phyloP scores from a whole-genome alignment of 2,797 vertebrate species.

The Lepus townsendii region DNA sequence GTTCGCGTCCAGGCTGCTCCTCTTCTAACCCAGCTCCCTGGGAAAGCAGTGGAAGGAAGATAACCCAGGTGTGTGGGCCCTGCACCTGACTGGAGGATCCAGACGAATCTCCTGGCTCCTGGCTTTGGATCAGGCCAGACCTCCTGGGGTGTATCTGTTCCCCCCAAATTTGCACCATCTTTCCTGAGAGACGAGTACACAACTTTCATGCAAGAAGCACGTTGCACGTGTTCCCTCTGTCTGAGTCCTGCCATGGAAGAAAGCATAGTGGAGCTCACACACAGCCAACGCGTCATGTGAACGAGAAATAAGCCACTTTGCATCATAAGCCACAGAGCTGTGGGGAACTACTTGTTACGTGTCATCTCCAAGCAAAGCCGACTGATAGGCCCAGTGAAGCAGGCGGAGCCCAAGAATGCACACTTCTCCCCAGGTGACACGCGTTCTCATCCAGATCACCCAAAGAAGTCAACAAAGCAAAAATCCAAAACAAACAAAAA shows the following conservation, averaged over 20 bases:
- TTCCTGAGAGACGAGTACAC: neutral
- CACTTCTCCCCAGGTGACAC: neutral
- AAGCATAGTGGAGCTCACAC: neutral
- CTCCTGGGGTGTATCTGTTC: neutral
- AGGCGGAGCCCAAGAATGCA: neutral
- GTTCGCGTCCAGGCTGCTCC: no score
- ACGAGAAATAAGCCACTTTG: neutral
- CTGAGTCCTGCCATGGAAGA: neutral
- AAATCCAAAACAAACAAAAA: neutral
- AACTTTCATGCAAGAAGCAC: neutral
- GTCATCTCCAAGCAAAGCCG: neutral
- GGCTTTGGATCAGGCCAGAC: no score
- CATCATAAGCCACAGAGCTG: neutral
- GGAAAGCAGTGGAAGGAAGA: no score
- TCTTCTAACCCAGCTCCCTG: no score
- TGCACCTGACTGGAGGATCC: no score
- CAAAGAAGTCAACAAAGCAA: neutral
- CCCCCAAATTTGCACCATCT: neutral
- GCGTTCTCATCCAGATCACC: neutral
- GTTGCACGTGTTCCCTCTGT: neutral
- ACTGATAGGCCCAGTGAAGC: neutral
- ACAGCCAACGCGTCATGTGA: neutral
- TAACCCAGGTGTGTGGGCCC: no score
- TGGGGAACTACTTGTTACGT: slow-evolving; percentile 32
- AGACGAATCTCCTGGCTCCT: no score